These are phyloP conservation scores for Heloderma charlesbogerti DNA, from an alignment of 2,113 vertebrate genomes.

Conservation along the genomic window DNA sequence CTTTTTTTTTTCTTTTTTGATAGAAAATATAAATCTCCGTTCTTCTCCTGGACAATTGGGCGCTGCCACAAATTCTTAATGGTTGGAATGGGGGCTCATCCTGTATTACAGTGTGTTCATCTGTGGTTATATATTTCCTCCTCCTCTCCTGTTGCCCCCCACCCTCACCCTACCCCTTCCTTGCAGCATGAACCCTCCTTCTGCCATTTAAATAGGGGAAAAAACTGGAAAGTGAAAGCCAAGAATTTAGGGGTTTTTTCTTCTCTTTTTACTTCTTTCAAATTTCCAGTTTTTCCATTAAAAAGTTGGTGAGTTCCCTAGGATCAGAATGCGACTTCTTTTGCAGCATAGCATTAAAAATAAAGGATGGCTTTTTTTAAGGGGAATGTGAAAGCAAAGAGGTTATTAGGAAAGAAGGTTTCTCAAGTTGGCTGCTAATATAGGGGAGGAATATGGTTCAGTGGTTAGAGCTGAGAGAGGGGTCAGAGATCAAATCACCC, in stretches of 20 bases:
- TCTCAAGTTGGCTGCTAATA: background rate
- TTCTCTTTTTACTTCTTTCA: background rate
- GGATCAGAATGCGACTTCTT: background rate
- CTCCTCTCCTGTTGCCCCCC: background rate
- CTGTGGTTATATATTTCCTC: background rate
- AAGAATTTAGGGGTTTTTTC: background rate
- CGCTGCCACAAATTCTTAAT: background rate
- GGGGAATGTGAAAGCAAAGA: too few species aligned
- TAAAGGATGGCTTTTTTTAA: too few species aligned
- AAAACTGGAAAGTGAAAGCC: background rate
- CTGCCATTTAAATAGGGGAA: background rate
- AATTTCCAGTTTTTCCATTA: constrained; percentile 1
- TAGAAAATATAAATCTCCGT: background rate
- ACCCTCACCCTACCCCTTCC: too few species aligned
- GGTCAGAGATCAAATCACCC: background rate
- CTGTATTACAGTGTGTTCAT: background rate
- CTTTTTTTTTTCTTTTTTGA: background rate
- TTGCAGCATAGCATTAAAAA: background rate
- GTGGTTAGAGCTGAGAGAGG: background rate
- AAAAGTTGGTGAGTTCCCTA: constrained; percentile 5
- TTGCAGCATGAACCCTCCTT: background rate
- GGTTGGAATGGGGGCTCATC: background rate
- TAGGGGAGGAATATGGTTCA: background rate
- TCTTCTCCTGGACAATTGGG: background rate
- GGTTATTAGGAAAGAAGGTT: background rate